Evolutionary conservation across 1,140 invertebrate genomes (phyloP), one percentile per base, ranked within the genome.

Genomic region (Cryptotermes secundus): DNA sequence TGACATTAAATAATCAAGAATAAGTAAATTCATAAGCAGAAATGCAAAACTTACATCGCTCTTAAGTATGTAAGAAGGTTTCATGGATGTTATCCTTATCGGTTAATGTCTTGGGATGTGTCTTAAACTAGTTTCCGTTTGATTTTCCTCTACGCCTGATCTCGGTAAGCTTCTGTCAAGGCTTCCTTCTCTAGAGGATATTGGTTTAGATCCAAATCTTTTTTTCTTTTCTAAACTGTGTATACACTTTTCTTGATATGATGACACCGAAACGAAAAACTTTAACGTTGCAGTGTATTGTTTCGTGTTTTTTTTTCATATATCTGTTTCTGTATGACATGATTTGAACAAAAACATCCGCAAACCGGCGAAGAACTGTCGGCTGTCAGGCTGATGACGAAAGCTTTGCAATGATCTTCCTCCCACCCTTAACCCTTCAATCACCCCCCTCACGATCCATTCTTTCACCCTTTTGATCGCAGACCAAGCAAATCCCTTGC

Each of bases 361-460:
- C 26, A 72, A 72, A 72, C 59, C 26, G 26, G 26, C n/a, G 59
- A 72, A 72, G 59, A 72, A 4, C 59, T 72, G 59, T 72, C 59
- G 59, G 59, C 59, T 72, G 59, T 31, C 59, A 72, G 59, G 59
- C 26, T 72, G 59, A 72, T 72, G 59, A 72, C n/a, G 31, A n/a
- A 72, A 72, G 59, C 26, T 72, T 72, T 72, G 59, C 59, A 72
- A 72, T 72, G 59, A 72, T 72, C 26, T 72, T 72, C 31, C 16
- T 72, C 59, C n/a, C n/a, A 31, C 59, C n/a, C 26, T 10, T 31
- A 72, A 72, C 31, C 59, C 59, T 72, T 72, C 59, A 31, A 2
- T 31, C 59, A 26, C n/a, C 26, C 59, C 59, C 45, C 3, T 49
- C 45, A 3, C 19, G 45, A 22, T 49, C 19, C 16, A 16, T 49